Evolutionary conservation across 2,888 invertebrate genomes (phyloP).

Genomic region (Steinernema carpocapsae): DNA sequence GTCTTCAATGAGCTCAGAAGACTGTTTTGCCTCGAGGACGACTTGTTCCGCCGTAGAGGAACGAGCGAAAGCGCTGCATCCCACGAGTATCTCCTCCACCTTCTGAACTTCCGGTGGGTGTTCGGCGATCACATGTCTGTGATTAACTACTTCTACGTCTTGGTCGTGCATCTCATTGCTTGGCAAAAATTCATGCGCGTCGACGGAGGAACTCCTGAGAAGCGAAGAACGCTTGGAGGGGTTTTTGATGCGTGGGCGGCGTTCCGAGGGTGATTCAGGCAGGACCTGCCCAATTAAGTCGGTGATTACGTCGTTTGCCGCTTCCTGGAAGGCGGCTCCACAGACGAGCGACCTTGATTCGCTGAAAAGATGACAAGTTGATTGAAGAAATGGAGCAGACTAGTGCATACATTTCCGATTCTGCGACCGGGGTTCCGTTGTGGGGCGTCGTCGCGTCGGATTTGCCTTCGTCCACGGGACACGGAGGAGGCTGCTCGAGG

Average conservation of each 20-base stretch:
- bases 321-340: conserved; percentile 76
- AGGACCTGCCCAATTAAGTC: conserved; percentile 30
- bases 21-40: background rate
- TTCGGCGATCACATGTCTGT: background rate
- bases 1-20: conserved; percentile 21
- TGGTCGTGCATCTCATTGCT: background rate
- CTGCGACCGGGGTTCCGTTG: too few relatives aligned
- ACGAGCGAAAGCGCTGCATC: background rate
- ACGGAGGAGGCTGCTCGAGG: conserved; percentile 9
- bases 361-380: background rate
- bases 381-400: background rate
- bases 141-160: background rate
- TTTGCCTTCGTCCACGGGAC: conserved; percentile 4
- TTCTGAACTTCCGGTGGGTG: background rate
- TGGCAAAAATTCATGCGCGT: background rate
- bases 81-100: conserved; percentile 4
- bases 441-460: too few relatives aligned
- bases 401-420: conserved; percentile 11
- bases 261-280: background rate
- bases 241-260: background rate
- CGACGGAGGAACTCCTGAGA: background rate
- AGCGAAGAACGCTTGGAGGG: background rate
- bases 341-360: background rate
- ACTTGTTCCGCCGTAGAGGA: background rate
- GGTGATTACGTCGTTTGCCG: conserved; percentile 84